Base-by-base conservation (phyloP, 2,888 invertebrate species). In the Pterobdella sp. region DNA sequence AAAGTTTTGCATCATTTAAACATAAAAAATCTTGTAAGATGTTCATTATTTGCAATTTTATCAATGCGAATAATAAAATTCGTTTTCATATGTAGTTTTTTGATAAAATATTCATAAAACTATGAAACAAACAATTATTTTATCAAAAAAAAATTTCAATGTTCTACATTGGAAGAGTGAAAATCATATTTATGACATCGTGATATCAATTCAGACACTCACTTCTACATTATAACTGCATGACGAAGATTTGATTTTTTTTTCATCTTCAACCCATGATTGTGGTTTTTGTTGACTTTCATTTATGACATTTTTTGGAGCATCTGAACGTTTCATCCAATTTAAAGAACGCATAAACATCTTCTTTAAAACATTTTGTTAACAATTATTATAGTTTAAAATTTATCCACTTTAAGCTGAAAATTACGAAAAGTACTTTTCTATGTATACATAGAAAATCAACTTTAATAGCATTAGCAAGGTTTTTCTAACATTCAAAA, bases 211-310 rank as follows among this genome's bases (percentile, higher is more conserved):
- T 10, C 14, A 26, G 26, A 64, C 14, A 22, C 14, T 31, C 14
- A 71, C 71, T 52, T 71, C 71, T 14, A 71, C 71, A 49, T 32
- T 52, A 31, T 60, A 71, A 36, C 63, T 71, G 35, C 71, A 71
- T 14, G 71, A 63, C 1, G 71, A 60, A n/a, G 29, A 32, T 52
- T 60, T 71, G 4, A 71, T 56, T 60, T 36, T 56, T 34, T 35
- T 35, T 35, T 71, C 52, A 71, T 71, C 71, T 14, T 71, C 71
- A 3, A 63, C 0, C 71, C 71, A 71, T 1, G 63, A 34, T 26
- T 71, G 71, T 7, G 71, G 71, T 31, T 63, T 71, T n/a, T 69
- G 37, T 26, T 37, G 49, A 52, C 49, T 49, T 42, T 49, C 69
- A 14, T 42, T 69, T 34, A 42, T 29, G 52, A 37, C 69, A 52